Evolutionary conservation across 2,888 invertebrate genomes (phyloP), one percentile per base, ranked within the genome.

Genomic region (Liposcelis brunnea): DNA sequence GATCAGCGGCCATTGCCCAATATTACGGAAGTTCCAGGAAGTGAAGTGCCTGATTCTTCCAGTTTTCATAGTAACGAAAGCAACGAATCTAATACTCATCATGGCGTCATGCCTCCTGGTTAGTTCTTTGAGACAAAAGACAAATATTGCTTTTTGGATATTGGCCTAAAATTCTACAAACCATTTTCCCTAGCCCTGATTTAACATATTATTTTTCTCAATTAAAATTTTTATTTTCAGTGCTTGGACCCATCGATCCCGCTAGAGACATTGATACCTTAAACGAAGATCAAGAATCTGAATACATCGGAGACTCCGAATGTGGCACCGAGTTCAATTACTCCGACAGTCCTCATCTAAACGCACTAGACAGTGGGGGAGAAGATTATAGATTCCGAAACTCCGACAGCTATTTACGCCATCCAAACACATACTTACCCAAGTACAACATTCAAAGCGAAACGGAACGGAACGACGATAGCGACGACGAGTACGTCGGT

Each of bases 1-100:
- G 73, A 74, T 59, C 80, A 81, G 61, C 86, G 85, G 61, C 80
- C 80, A 54, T 69, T 90, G 62, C 86, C 89, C 56, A 89, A 90
- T 69, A 90, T 93, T 65, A 86, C 86, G 53, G 91, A 93, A 72
- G 80, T 86, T 54, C 83, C 86, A 53, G 79, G 80, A 54, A 84
- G 85, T 58, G 90, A 90, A 71, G 82, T 89, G 51, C 86, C 83
- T 49, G 90, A 90, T 68, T 86, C 86, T 49, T 85, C 86, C 59
- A 77, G 81, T 69, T 77, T 80, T 67, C 77, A 83, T 65, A 78
- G 83, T 63, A 80, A 79, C 61, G 81, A 81, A 64, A 83, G 80
- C 61, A 83, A 85, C 64, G 78, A 80, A 59, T 78, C 78, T 47
- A 74, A 69, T 55, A 65, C 65, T 54, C 69, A 69, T 59, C 69